A percentile compares a stretch with the other conserved stretches of the same genome.
phyloP scores from a whole-genome alignment of 2,113 vertebrate genomes.

The Platysternon megacephalum region DNA sequence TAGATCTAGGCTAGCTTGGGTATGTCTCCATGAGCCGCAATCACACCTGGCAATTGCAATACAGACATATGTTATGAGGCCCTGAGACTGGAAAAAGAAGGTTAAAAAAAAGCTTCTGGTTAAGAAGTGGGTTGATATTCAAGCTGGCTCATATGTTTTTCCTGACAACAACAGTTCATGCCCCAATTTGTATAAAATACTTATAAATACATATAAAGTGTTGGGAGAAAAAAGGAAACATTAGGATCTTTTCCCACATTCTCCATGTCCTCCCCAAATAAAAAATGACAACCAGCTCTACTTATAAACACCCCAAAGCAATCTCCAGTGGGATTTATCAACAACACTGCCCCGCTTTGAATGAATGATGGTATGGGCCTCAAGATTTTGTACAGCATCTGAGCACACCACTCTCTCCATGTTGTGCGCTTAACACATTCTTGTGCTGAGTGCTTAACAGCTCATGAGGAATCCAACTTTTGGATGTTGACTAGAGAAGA shows the following conservation, averaged over 20 bases:
- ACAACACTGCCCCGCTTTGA: slow-evolving; percentile 7
- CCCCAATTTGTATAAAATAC: background rate
- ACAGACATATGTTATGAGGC: background rate
- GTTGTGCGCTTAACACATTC: background rate
- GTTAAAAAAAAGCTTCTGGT: background rate
- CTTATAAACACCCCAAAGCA: background rate
- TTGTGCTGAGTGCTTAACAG: slow-evolving; percentile 55
- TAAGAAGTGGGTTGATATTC: background rate
- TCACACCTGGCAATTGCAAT: background rate
- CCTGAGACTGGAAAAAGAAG: background rate
- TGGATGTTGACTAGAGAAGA: slow-evolving; percentile 54
- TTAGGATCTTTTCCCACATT: background rate
- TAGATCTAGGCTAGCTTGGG: background rate
- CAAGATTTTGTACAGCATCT: slow-evolving; percentile 45
- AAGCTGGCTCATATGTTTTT: background rate
- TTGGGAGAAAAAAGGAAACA: background rate
- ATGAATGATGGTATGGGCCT: slow-evolving; percentile 51
- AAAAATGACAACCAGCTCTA: background rate
- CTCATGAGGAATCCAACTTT: slow-evolving; percentile 68
- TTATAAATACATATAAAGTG: background rate
- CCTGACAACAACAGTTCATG: background rate
- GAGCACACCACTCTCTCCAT: slow-evolving; percentile 49
- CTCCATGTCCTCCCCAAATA: background rate
- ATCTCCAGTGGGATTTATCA: background rate
- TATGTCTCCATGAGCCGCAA: background rate